Evolutionary conservation across 2,888 invertebrate genomes (phyloP).

Genomic region (Euclidia mi): DNA sequence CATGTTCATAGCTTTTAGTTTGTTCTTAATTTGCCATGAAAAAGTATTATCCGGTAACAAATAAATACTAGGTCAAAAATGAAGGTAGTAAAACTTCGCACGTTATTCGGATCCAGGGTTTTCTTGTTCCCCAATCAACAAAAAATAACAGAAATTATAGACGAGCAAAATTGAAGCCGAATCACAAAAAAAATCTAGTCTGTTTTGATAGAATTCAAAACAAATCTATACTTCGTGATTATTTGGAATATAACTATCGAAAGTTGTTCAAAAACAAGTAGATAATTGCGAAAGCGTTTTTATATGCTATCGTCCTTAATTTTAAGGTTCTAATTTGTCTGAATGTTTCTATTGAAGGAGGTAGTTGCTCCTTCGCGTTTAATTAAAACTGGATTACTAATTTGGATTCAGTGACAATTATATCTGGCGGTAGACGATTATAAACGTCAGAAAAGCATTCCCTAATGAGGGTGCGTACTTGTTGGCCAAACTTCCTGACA

Average conservation of each 20-base stretch:
- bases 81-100: not conserved
- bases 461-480: conserved; percentile 61
- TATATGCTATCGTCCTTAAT: conserved; percentile 17
- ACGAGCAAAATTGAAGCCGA: conserved; percentile 25
- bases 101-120: not conserved
- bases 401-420: conserved; percentile 55
- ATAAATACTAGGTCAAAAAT: not conserved
- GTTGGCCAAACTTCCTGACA: conserved; percentile 43
- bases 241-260: conserved; percentile 14
- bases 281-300: conserved; percentile 21
- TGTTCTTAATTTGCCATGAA: too few relatives aligned
- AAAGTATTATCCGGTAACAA: too few relatives aligned
- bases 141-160: conserved; percentile 23
- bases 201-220: conserved; percentile 35
- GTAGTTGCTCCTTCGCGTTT: conserved; percentile 46
- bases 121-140: conserved; percentile 1
- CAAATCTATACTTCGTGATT: conserved; percentile 25
- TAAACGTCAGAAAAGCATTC: conserved; percentile 58
- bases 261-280: conserved; percentile 35
- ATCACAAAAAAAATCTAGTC: conserved; percentile 10
- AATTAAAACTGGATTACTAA: conserved; percentile 65
- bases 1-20: too few relatives aligned
- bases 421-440: conserved; percentile 52
- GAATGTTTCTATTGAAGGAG: conserved; percentile 28
- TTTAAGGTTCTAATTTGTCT: conserved; percentile 35